Evolutionary conservation across 2,113 vertebrate genomes (phyloP).

Genomic region (Barbus barbus): DNA sequence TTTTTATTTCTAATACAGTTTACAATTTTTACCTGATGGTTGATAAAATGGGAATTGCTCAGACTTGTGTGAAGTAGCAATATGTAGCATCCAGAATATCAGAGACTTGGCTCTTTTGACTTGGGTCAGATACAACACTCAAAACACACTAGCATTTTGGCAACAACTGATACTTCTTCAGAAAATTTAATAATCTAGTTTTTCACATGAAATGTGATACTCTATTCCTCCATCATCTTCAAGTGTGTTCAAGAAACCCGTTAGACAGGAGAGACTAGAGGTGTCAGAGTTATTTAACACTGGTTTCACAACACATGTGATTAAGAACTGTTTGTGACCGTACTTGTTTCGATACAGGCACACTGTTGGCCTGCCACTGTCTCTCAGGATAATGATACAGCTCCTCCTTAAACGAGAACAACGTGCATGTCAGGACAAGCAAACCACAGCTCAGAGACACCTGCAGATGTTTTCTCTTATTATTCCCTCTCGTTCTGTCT

Average conservation of each 20-base stretch:
- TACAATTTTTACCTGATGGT: neutral
- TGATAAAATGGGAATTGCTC: neutral
- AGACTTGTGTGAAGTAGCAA: neutral
- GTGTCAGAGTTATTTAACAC: slow-evolving; percentile 65
- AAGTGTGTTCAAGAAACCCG: slow-evolving; percentile 60
- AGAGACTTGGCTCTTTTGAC: neutral
- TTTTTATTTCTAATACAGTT: neutral
- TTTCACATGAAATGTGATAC: neutral
- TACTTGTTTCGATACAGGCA: no score
- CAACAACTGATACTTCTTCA: neutral
- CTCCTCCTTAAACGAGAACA: slow-evolving; percentile 23
- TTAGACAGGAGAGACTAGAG: slow-evolving; percentile 72
- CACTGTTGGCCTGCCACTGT: slow-evolving; percentile 22
- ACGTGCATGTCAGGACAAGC: slow-evolving; percentile 37
- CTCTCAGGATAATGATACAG: slow-evolving; percentile 8
- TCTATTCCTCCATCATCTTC: neutral
- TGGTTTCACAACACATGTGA: slow-evolving; percentile 60
- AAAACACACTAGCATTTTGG: neutral
- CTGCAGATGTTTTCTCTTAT: slow-evolving; percentile 39
- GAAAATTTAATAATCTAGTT: neutral
- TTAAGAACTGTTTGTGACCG: slow-evolving; percentile 42
- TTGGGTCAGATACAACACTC: neutral
- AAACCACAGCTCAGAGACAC: slow-evolving; percentile 23
- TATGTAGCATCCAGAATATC: neutral
- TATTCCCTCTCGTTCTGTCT: neutral